Base-by-base conservation (phyloP, 1,140 invertebrate species). In the Hestina assimilis region DNA sequence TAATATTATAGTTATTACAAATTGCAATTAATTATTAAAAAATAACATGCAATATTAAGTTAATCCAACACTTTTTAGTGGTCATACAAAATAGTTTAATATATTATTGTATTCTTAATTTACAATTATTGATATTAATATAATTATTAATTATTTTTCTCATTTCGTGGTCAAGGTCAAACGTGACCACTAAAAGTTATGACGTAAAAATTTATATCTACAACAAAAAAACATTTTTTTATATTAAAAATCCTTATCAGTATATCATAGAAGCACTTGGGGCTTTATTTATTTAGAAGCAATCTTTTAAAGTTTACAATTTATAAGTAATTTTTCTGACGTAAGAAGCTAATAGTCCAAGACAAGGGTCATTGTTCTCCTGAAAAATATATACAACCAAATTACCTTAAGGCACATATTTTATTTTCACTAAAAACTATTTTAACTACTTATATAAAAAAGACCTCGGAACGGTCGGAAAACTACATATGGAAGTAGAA, bases 401-500 rank as follows among this genome's bases (percentile, higher is more conserved):
- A n/a, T n/a, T n/a, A n/a, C n/a, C n/a, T n/a, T n/a, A n/a, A n/a
- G n/a, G n/a, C n/a, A n/a, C n/a, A n/a, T n/a, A n/a, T n/a, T n/a
- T n/a, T n/a, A n/a, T n/a, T n/a, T n/a, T n/a, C n/a, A n/a, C n/a
- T n/a, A n/a, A n/a, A n/a, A n/a, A n/a, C 24, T 29, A 45, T 24
- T 15, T 19, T 9, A 28, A 12, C 48, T 59, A 59, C 57, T 23
- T 28, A 19, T 46, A 51, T 51, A 47, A 59, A 47, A 59, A 60
- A 56, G 58, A 61, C 43, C 62, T 31, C 20, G 24, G 31, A 48
- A 35, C 42, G 29, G 38, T 61, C 68, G 74, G 70, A 77, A 73
- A 80, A 75, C 69, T 76, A 71, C 62, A 43, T 66, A 58, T 70
- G 71, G 72, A 83, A 80, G 75, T 67, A 54, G 41, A 62, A 75